Percentiles rank a stretch among this genome's conserved stretches.
These are phyloP conservation scores for Eufriesea mexicana DNA, from an alignment of 1,140 invertebrate genomes.

Conservation along the genomic window DNA sequence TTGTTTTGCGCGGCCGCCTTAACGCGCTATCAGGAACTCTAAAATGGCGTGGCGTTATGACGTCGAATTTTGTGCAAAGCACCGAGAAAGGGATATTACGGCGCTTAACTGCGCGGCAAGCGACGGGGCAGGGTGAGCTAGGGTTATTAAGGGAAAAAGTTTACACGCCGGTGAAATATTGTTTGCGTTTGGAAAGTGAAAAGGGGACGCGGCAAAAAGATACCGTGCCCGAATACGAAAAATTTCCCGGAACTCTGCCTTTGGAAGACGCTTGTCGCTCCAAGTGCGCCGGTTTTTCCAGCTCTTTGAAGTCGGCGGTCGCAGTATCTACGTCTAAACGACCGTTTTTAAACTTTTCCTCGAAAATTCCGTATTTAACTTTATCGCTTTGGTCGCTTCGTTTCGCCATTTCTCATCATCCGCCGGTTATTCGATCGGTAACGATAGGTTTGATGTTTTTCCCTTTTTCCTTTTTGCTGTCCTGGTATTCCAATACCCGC, in stretches of 20 bases:
- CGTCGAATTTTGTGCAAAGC: conserved; percentile 18
- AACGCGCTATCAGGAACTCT: conserved; percentile 17
- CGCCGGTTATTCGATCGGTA: too few relatives aligned
- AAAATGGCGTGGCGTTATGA: conserved; percentile 13
- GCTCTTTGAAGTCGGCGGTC: too few relatives aligned
- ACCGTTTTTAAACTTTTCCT: too few relatives aligned
- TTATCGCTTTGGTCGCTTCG: too few relatives aligned
- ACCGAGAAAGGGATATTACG: conserved; percentile 10
- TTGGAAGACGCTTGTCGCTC: too few relatives aligned
- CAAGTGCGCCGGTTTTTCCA: too few relatives aligned
- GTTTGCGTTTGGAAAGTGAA: neutral
- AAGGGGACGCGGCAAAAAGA: neutral
- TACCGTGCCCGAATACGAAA: neutral
- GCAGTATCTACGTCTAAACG: too few relatives aligned
- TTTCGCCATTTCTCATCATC: too few relatives aligned
- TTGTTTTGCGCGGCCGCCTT: conserved; percentile 12
- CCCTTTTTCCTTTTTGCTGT: too few relatives aligned
- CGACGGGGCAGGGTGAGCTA: neutral
- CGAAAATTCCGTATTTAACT: too few relatives aligned
- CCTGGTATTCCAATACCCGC: too few relatives aligned
- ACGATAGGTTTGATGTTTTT: too few relatives aligned
- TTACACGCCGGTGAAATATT: conserved; percentile 1
- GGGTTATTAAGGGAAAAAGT: conserved; percentile 20
- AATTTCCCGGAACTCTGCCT: neutral
- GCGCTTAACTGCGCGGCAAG: neutral